A percentile compares a stretch with the other conserved stretches of the same genome.
phyloP scores from a whole-genome alignment of 2,888 invertebrate genomes.

The Agrotis ipsilon region DNA sequence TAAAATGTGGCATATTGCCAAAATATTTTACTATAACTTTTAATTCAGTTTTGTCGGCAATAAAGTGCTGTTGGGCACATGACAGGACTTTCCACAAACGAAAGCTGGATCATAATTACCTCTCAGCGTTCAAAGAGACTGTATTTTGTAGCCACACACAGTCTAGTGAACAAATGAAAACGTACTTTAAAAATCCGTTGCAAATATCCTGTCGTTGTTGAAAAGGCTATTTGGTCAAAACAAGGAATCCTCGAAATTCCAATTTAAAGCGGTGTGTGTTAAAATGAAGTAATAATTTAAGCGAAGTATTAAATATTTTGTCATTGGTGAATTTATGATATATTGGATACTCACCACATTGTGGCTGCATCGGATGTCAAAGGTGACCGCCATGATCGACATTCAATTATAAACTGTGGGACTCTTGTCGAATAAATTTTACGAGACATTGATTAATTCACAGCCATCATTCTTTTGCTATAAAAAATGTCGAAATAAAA shows the following conservation, averaged over 20 bases:
- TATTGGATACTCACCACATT: conserved; percentile 22
- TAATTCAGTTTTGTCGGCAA: conserved; percentile 15
- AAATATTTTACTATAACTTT: conserved; percentile 36
- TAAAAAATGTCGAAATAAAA: background rate
- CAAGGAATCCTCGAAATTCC: conserved; percentile 10
- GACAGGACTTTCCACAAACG: conserved; percentile 25
- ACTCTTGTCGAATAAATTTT: conserved; percentile 17
- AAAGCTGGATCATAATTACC: conserved; percentile 40
- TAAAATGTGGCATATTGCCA: conserved; percentile 20
- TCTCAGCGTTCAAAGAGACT: conserved; percentile 30
- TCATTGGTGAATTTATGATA: conserved; percentile 17
- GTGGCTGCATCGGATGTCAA: conserved; percentile 34
- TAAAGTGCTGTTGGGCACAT: conserved; percentile 8
- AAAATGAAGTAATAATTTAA: conserved; percentile 12
- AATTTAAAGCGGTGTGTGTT: background rate
- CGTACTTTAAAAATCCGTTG: conserved; percentile 29
- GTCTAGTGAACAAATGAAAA: conserved; percentile 56
- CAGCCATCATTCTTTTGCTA: conserved; percentile 2
- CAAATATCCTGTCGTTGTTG: conserved; percentile 23
- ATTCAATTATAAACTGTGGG: conserved; percentile 42
- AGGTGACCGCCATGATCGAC: conserved; percentile 44
- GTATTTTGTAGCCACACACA: conserved; percentile 44
- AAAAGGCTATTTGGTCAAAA: conserved; percentile 16
- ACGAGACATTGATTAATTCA: conserved; percentile 13
- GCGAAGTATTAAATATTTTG: conserved; percentile 24